Evolutionary conservation across 2,888 invertebrate genomes (phyloP).

Genomic region (Synanthedon tipuliformis): DNA sequence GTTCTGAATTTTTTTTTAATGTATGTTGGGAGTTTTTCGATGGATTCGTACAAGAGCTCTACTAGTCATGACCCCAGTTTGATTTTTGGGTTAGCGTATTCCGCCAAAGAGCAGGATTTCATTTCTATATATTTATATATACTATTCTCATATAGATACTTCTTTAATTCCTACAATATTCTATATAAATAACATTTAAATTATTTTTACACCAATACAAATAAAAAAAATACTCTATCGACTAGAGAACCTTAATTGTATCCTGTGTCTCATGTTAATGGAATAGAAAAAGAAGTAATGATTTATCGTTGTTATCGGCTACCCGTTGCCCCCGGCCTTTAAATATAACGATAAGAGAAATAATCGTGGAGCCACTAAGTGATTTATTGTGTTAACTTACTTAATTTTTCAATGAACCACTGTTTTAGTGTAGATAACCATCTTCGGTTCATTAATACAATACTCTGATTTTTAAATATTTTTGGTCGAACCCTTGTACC

Average conservation of each 20-base stretch:
- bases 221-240: too few relatives aligned
- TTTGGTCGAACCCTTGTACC: background rate
- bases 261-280: background rate
- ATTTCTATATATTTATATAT: too few relatives aligned
- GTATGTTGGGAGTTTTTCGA: too few relatives aligned
- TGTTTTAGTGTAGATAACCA: constrained; percentile 16
- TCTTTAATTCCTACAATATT: too few relatives aligned
- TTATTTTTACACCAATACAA: too few relatives aligned
- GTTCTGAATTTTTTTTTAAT: too few relatives aligned
- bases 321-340: constrained; percentile 33
- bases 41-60: too few relatives aligned
- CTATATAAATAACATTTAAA: too few relatives aligned
- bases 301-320: constrained; percentile 47
- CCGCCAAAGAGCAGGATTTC: too few relatives aligned
- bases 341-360: constrained; percentile 46
- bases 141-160: too few relatives aligned
- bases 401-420: constrained; percentile 34
- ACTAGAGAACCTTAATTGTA: background rate
- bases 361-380: constrained; percentile 34
- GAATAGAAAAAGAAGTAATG: constrained; percentile 18
- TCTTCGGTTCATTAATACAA: constrained; percentile 2
- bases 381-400: constrained; percentile 27
- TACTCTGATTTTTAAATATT: constrained; percentile 6
- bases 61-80: too few relatives aligned
- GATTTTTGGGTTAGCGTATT: too few relatives aligned